A percentile compares a stretch with the other conserved stretches of the same genome.
Evolutionary conservation across 2,797 vertebrate genomes (phyloP).

Genomic region (Cottoperca gobio): DNA sequence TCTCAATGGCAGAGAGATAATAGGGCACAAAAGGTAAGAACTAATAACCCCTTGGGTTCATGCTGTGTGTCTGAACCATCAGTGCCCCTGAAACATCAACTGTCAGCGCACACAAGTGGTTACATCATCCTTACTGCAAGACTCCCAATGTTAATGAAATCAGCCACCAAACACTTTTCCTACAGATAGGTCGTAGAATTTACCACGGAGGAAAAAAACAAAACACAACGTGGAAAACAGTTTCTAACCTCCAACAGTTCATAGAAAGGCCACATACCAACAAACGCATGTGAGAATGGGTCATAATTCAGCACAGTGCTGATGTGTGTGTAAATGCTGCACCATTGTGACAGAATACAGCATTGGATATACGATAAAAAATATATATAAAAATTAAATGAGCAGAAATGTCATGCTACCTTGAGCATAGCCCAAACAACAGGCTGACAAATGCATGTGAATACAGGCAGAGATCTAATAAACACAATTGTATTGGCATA

Average conservation of each 20-base stretch:
- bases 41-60: no score
- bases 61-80: background rate
- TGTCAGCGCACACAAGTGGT: background rate
- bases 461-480: no score
- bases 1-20: background rate
- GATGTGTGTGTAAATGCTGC: no score
- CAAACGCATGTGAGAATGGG: background rate
- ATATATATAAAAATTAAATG: no score
- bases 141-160: background rate
- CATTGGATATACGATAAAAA: no score
- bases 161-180: background rate
- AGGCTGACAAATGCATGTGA: no score
- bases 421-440: no score
- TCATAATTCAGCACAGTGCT: no score
- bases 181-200: background rate
- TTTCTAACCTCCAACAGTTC: conserved; percentile 13
- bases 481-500: no score
- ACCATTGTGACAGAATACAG: no score
- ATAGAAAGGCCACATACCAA: conserved; percentile 10
- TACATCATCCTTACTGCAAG: conserved; percentile 14
- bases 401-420: no score
- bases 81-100: background rate
- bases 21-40: background rate
- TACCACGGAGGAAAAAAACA: background rate
- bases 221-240: background rate